Conservation (phyloP, 2,797 vertebrate species). For the Myotis planiceps region DNA sequence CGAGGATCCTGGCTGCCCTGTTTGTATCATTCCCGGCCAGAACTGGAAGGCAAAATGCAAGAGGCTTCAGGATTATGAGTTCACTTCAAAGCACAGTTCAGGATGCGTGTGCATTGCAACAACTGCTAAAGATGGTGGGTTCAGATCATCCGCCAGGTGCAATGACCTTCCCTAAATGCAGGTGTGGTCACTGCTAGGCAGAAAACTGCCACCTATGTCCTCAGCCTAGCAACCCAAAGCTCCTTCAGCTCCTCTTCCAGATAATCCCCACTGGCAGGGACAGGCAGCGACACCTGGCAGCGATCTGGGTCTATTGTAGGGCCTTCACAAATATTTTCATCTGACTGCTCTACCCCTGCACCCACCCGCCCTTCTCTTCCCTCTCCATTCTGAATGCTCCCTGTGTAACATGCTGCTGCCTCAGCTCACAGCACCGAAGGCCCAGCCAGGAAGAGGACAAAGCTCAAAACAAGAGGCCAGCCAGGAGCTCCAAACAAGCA, state of each 20-base stretch:
- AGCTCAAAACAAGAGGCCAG: neutral
- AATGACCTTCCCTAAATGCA: neutral
- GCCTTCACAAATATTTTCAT: fast-evolving
- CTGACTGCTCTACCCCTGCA: too few relatives aligned
- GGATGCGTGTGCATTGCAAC: fast-evolving
- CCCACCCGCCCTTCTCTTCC: neutral
- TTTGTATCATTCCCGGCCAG: conserved; percentile 99
- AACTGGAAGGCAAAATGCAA: conserved; percentile 90
- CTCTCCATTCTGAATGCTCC: neutral
- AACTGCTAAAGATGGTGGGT: neutral
- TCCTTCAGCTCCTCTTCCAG: neutral
- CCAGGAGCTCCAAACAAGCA: neutral
- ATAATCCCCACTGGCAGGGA: neutral
- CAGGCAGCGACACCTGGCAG: neutral
- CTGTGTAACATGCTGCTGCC: neutral
- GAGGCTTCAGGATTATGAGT: conserved; percentile 58
- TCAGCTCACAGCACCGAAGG: neutral
- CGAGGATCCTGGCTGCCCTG: conserved; percentile 97
- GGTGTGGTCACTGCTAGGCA: neutral
- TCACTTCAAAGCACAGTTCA: neutral
- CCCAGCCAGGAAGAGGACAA: neutral
- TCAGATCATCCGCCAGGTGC: neutral
- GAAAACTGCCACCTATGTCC: too few relatives aligned
- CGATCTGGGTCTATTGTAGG: neutral
- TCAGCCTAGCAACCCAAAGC: neutral